phyloP scores from a whole-genome alignment of 2,113 vertebrate species.

The Lophura nycthemera region DNA sequence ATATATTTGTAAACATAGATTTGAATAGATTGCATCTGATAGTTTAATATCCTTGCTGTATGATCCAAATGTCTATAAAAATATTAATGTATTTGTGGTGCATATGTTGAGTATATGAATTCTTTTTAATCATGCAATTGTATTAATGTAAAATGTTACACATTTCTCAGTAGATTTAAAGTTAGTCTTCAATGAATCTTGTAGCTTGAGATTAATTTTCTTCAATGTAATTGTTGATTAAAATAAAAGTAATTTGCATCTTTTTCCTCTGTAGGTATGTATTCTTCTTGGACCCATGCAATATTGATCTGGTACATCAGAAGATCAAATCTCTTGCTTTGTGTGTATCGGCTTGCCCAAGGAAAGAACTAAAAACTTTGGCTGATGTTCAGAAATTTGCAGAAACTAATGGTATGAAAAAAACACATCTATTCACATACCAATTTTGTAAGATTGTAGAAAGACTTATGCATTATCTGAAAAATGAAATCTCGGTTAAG shows the following conservation, averaged over 20 bases:
- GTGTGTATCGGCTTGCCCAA: conserved; percentile 92
- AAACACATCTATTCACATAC: background rate
- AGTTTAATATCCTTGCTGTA: background rate
- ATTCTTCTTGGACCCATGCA: conserved; percentile 98
- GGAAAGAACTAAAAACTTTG: conserved; percentile 86
- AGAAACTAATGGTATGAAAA: conserved; percentile 88
- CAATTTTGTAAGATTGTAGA: background rate
- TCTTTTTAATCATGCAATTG: background rate
- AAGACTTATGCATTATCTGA: background rate
- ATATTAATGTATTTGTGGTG: background rate
- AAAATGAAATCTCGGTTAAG: background rate
- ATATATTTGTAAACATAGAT: background rate
- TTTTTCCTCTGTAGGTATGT: conserved; percentile 85
- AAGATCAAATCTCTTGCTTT: conserved; percentile 93
- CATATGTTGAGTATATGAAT: background rate
- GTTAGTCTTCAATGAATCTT: background rate
- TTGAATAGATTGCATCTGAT: background rate
- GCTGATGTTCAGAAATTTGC: conserved; percentile 92
- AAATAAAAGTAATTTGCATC: conserved; percentile 29
- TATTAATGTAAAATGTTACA: accelerated
- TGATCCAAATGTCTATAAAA: background rate
- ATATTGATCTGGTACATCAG: conserved; percentile 91
- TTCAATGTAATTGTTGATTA: background rate
- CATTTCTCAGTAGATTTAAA: background rate
- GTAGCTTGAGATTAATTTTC: background rate